These are phyloP conservation scores for Oryzias curvinotus DNA, from an alignment of 2,113 vertebrate genomes.

Conservation along the genomic window DNA sequence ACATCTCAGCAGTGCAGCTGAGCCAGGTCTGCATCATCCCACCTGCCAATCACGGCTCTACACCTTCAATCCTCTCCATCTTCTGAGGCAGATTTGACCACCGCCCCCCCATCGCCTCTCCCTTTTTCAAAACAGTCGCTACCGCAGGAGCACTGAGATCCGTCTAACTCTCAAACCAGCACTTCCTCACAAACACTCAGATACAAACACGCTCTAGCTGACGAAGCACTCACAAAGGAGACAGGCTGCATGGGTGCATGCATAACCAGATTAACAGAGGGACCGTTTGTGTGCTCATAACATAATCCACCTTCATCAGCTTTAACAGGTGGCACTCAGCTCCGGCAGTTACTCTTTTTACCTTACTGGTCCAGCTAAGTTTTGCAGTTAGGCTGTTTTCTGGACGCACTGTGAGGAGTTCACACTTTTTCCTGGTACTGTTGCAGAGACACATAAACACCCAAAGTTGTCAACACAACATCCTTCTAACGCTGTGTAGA, in stretches of 20 bases:
- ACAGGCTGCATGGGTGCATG: slow-evolving; percentile 4
- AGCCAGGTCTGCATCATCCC: slow-evolving; percentile 72
- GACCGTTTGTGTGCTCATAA: neutral
- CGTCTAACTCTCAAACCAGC: slow-evolving; percentile 45
- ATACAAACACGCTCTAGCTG: slow-evolving; percentile 2
- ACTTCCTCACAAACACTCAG: slow-evolving; percentile 13
- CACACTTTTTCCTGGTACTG: too few relatives aligned
- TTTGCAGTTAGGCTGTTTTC: too few relatives aligned
- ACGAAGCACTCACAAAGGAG: slow-evolving; percentile 4
- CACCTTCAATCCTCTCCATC: slow-evolving; percentile 68
- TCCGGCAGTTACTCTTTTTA: too few relatives aligned
- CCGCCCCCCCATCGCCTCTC: neutral
- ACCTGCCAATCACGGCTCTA: slow-evolving; percentile 69
- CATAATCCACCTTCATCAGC: too few relatives aligned
- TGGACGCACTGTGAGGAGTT: too few relatives aligned
- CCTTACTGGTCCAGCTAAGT: too few relatives aligned
- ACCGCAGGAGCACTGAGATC: slow-evolving; percentile 46
- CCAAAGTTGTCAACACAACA: too few relatives aligned
- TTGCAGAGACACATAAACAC: too few relatives aligned
- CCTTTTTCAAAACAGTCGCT: slow-evolving; percentile 47
- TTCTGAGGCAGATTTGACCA: slow-evolving; percentile 57
- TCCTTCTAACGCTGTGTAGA: too few relatives aligned
- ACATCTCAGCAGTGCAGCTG: slow-evolving; percentile 70
- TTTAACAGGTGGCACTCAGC: too few relatives aligned
- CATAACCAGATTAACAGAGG: slow-evolving; percentile 3